Base-by-base conservation (phyloP, 2,113 vertebrate species). In the Esox niger region DNA sequence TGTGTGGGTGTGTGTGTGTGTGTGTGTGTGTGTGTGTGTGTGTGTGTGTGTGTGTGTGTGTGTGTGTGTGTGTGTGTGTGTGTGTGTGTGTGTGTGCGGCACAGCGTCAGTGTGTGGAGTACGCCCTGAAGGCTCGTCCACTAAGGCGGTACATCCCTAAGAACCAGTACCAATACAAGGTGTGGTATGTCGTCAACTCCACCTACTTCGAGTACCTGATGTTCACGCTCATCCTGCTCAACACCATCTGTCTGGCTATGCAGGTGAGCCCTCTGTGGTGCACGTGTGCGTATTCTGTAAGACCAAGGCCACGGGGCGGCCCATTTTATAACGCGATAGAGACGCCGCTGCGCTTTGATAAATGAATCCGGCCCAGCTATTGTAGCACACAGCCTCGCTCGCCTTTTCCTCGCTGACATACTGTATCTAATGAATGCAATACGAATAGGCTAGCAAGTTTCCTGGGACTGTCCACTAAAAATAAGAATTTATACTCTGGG, bases 171-270 rank as follows among this genome's bases (percentile, higher is more conserved):
- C 97, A 99, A 87, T 99, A 99, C 90, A 98, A 98, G 82, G 97
- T 99, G 63, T 99, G 97, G 97, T 99, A 98, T 6, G 97, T 99
- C 91, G 97, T 99, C 82, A 99, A 99, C 93, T 99, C 97, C 87
- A 97, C 95, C 88, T 98, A 98, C 90, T 99, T 99, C 66, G 97
- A 99, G 69, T 99, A 99, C 90, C 94, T 99, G 93, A 99, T 99
- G 96, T 99, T 99, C 68, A 92, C 96, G 32, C 94, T 99, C 85
- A 99, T 99, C 91, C 92, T 99, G 66, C 95, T 99, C 79, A 99
- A 98, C 92, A 98, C 97, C 89, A 98, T 99, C 93, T 99, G 97
- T 86, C 89, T 99, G 91, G 97, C 97, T 87, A 99, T 99, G 97
- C 97, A 99, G 93, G 97, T 98, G 78, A 92, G 91, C n/a, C 2